Evolutionary conservation across 2,113 vertebrate genomes (phyloP).

Genomic region (Oreocharis arfaki): DNA sequence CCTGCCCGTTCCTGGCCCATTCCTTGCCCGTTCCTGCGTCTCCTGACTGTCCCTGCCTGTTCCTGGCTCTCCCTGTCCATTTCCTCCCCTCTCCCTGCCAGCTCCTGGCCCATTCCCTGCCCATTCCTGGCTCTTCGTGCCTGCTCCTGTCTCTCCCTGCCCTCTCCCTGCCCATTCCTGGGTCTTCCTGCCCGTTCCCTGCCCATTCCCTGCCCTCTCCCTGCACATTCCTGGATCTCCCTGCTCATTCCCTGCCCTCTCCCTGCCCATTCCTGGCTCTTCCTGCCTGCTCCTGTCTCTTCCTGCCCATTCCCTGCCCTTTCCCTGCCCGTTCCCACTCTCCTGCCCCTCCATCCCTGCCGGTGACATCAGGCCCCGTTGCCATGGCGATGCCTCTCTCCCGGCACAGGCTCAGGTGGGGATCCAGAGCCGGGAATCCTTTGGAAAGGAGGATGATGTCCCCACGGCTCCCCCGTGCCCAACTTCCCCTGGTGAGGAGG

Average conservation of each 20-base stretch:
- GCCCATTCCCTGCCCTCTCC: neutral
- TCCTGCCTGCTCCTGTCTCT: neutral
- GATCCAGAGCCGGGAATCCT: neutral
- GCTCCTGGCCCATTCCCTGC: neutral
- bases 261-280: neutral
- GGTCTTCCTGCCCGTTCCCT: neutral
- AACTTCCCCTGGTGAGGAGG: fast-evolving
- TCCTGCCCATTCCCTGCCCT: neutral
- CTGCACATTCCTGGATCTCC: neutral
- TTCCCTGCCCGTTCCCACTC: neutral
- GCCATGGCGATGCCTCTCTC: slow-evolving; percentile 8
- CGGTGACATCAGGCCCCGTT: neutral
- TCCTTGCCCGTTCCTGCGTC: neutral
- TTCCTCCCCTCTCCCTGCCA: neutral
- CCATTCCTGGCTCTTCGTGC: neutral
- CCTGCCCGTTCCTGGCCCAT: neutral
- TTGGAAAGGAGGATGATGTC: neutral
- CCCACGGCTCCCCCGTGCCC: fast-evolving
- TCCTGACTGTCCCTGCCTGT: neutral
- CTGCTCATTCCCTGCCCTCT: neutral
- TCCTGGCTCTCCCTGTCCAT: no score
- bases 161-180: neutral
- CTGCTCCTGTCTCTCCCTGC: neutral
- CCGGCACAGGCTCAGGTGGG: neutral
- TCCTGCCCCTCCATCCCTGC: neutral